Conservation (phyloP, 2,888 invertebrate species). For the Oligia fasciuncula region DNA sequence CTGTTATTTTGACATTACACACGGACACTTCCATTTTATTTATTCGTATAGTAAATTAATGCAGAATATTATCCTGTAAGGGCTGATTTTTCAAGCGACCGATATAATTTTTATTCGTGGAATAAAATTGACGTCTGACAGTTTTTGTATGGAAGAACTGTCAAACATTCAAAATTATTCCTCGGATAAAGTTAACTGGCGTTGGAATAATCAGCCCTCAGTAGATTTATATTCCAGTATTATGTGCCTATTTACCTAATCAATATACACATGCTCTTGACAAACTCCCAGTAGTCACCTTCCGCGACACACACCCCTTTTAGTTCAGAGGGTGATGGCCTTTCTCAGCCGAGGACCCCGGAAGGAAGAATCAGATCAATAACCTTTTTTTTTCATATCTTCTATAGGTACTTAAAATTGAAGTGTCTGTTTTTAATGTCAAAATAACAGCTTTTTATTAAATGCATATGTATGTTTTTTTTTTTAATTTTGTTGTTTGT, state of each 20-base stretch:
- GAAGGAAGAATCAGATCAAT: conserved; percentile 27
- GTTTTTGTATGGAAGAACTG: too few relatives aligned
- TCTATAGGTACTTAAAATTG: too few relatives aligned
- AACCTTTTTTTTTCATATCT: background rate
- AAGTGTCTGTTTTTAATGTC: too few relatives aligned
- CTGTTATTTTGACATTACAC: too few relatives aligned
- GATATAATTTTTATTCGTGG: too few relatives aligned
- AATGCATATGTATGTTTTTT: background rate
- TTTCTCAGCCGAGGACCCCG: background rate
- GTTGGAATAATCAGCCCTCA: background rate
- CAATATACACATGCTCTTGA: conserved; percentile 3
- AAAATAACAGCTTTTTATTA: background rate
- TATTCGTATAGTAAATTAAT: too few relatives aligned
- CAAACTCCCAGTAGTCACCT: conserved; percentile 34
- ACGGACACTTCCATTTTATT: too few relatives aligned
- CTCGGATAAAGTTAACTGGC: too few relatives aligned
- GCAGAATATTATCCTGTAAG: background rate
- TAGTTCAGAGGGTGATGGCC: conserved; percentile 15
- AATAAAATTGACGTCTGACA: too few relatives aligned
- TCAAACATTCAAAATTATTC: too few relatives aligned
- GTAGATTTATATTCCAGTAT: background rate
- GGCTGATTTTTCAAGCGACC: too few relatives aligned
- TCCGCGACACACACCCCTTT: conserved; percentile 19
- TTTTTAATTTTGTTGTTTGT: background rate
- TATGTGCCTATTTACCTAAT: background rate